Percentiles rank a stretch among this genome's conserved stretches.
phyloP scores from a whole-genome alignment of 1,140 invertebrate genomes.

The Megalopta genalis region DNA sequence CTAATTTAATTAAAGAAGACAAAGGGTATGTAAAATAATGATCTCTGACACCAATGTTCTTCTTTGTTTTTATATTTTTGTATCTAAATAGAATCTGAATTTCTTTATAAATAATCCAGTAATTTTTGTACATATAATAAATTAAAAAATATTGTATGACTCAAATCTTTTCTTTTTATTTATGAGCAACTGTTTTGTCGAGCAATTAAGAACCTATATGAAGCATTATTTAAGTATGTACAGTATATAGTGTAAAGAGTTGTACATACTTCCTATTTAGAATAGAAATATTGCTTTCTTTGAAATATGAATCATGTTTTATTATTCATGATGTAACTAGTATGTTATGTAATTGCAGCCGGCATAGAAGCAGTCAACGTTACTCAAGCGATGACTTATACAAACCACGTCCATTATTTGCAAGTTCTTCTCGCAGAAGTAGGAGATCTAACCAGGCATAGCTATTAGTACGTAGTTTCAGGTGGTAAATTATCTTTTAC shows the following conservation, averaged over 20 bases:
- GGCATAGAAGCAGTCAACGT: constrained; percentile 79
- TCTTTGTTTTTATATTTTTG: constrained; percentile 20
- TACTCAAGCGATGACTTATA: constrained; percentile 86
- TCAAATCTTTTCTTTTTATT: constrained; percentile 3
- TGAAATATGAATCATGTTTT: neutral
- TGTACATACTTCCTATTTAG: constrained; percentile 5
- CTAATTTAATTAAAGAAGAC: constrained; percentile 71
- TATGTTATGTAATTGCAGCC: constrained; percentile 66
- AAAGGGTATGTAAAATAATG: constrained; percentile 69
- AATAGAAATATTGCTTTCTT: neutral
- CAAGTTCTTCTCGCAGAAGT: constrained; percentile 78
- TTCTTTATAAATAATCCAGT: neutral
- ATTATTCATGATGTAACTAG: constrained; percentile 10
- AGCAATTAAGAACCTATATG: neutral
- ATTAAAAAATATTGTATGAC: neutral
- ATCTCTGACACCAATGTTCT: neutral
- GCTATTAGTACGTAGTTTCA: constrained; percentile 62
- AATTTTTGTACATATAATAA: constrained; percentile 1
- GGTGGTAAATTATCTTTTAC: constrained; percentile 56
- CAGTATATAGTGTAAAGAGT: neutral
- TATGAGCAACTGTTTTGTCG: neutral
- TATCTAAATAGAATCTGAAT: neutral
- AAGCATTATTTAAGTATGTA: neutral
- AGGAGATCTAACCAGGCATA: constrained; percentile 77
- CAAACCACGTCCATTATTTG: constrained; percentile 83